Conservation (phyloP, 2,888 invertebrate species). For the Clistopyga incitator region DNA sequence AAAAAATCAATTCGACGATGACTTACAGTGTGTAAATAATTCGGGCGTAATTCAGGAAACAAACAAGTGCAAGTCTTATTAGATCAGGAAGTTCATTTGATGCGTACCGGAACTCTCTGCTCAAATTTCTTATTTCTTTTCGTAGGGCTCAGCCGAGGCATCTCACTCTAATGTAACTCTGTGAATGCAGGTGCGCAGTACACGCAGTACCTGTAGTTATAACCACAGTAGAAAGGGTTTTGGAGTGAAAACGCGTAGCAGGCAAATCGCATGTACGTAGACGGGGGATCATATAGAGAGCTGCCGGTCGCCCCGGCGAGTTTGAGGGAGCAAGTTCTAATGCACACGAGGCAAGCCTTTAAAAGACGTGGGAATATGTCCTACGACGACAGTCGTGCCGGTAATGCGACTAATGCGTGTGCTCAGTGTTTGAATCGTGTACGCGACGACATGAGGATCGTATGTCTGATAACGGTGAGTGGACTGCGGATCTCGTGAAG, state of each 20-base stretch:
- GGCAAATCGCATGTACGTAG: constrained; percentile 32
- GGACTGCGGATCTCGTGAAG: constrained; percentile 20
- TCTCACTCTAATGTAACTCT: background rate
- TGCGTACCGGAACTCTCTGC: constrained; percentile 7
- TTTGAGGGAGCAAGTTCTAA: constrained; percentile 59
- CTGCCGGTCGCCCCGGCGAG: constrained; percentile 24
- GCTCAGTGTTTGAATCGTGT: constrained; percentile 71
- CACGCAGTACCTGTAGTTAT: background rate
- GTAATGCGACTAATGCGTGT: constrained; percentile 73
- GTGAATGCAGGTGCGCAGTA: background rate
- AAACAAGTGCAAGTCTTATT: background rate
- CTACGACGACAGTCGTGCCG: constrained; percentile 72
- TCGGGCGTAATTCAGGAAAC: background rate
- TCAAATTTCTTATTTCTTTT: constrained; percentile 35
- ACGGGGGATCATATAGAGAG: constrained; percentile 33
- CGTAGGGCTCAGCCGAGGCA: constrained; percentile 3
- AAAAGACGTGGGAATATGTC: constrained; percentile 75
- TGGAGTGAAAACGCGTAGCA: constrained; percentile 32
- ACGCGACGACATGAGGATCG: constrained; percentile 76
- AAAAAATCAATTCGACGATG: background rate
- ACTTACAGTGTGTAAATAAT: background rate
- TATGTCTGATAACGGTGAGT: constrained; percentile 78
- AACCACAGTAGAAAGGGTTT: constrained; percentile 35
- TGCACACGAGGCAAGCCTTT: constrained; percentile 72
- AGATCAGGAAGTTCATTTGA: constrained; percentile 30